These are phyloP conservation scores for Bothrops alternatus DNA, from an alignment of 2,797 vertebrate genomes.

Conservation along the genomic window DNA sequence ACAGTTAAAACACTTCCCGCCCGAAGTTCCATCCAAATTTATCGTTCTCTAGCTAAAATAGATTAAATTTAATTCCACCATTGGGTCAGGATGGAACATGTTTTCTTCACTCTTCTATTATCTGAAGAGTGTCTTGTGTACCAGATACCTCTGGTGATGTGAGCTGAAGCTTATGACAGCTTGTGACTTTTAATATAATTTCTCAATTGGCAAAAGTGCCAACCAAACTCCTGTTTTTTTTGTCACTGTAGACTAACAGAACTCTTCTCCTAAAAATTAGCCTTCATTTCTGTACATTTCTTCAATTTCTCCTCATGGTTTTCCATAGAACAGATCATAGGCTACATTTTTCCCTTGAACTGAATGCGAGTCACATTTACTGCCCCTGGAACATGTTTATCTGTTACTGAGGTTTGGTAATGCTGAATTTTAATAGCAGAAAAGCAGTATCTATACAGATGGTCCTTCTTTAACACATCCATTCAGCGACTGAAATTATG, in stretches of 20 bases:
- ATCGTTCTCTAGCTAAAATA: neutral
- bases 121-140: neutral
- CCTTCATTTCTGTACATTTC: neutral
- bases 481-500: neutral
- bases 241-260: neutral
- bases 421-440: neutral
- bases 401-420: neutral
- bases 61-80: neutral
- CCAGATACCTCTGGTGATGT: neutral
- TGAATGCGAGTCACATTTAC: neutral
- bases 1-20: neutral
- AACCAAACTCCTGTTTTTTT: neutral
- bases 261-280: neutral
- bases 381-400: neutral
- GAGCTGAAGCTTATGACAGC: neutral
- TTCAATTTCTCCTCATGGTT: neutral
- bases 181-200: neutral
- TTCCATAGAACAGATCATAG: neutral
- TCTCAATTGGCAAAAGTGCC: neutral
- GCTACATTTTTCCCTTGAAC: neutral
- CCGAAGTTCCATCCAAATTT: too few species aligned
- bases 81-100: neutral
- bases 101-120: neutral
- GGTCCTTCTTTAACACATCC: neutral
- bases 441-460: neutral